These are phyloP conservation scores for Drosophila mauritiana DNA, from an alignment of 1,140 invertebrate species.

Conservation along the genomic window DNA sequence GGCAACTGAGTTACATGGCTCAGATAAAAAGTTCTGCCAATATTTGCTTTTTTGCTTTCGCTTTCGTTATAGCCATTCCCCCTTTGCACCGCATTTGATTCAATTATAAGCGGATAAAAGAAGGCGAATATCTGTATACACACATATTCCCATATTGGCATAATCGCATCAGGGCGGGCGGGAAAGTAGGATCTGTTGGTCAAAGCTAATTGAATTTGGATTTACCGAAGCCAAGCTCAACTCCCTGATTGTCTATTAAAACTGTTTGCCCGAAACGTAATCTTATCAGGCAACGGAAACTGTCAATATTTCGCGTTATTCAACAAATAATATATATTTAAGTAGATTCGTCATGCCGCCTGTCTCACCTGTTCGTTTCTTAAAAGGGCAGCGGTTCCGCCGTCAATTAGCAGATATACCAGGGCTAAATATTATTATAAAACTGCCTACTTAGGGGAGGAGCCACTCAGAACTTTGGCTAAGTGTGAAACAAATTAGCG, in stretches of 20 bases:
- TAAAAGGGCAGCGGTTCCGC: constrained; percentile 17
- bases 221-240: constrained; percentile 41
- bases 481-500: constrained; percentile 39
- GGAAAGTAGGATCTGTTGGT: constrained; percentile 24
- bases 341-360: constrained; percentile 39
- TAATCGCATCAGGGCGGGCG: constrained; percentile 25
- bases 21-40: constrained; percentile 71
- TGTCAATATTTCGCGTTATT: constrained; percentile 31
- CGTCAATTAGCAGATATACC: constrained; percentile 52
- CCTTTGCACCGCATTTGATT: constrained; percentile 62
- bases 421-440: constrained; percentile 43
- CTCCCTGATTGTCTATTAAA: constrained; percentile 48
- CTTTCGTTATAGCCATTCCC: constrained; percentile 18
- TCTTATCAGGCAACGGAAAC: constrained; percentile 61
- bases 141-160: constrained; percentile 32
- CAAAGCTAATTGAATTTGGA: constrained; percentile 71
- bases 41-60: constrained; percentile 64
- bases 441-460: constrained; percentile 21
- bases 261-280: constrained; percentile 34
- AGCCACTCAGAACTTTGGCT: constrained; percentile 20
- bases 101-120: constrained; percentile 74
- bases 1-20: constrained; percentile 57
- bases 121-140: constrained; percentile 28
- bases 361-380: constrained; percentile 24
- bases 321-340: constrained; percentile 18